Conservation (phyloP, 2,888 invertebrate genomes). For the Drosophila mimica region DNA sequence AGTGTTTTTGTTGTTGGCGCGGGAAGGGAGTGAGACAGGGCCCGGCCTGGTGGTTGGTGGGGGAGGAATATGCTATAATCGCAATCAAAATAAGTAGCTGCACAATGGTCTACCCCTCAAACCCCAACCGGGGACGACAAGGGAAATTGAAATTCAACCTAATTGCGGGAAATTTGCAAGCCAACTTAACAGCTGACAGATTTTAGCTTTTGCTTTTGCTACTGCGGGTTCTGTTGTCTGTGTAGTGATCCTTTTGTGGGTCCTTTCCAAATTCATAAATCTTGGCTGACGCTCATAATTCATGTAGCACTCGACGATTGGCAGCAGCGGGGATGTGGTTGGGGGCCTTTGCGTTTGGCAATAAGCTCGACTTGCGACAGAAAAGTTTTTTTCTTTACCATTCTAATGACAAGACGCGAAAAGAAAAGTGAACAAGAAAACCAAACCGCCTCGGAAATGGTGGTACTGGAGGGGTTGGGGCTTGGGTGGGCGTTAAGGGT, state of each 20-base stretch:
- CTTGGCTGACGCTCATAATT: conserved; percentile 82
- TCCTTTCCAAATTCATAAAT: conserved; percentile 77
- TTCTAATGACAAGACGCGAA: conserved; percentile 61
- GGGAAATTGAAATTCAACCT: conserved; percentile 84
- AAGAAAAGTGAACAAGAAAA: conserved; percentile 18
- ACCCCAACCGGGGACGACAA: conserved; percentile 1
- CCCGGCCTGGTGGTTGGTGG: neutral
- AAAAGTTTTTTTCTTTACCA: conserved; percentile 50
- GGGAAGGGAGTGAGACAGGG: neutral
- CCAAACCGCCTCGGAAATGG: conserved; percentile 34
- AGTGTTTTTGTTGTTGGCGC: conserved; percentile 8
- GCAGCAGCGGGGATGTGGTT: conserved; percentile 40
- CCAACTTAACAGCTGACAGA: conserved; percentile 75
- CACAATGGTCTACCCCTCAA: neutral
- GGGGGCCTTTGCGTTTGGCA: conserved; percentile 35
- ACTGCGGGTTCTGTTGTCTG: conserved; percentile 21
- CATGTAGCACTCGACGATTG: conserved; percentile 78
- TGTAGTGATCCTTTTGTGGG: conserved; percentile 55
- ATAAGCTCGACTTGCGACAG: conserved; percentile 56
- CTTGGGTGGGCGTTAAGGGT: conserved; percentile 1
- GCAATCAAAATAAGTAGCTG: conserved; percentile 77
- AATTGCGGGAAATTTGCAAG: conserved; percentile 83
- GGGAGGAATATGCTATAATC: conserved; percentile 33
- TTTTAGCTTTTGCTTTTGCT: conserved; percentile 45
- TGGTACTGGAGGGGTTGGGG: neutral